Evolutionary conservation across 2,797 vertebrate species (phyloP), one percentile per base, ranked within the genome.

Genomic region (Diceros bicornis): DNA sequence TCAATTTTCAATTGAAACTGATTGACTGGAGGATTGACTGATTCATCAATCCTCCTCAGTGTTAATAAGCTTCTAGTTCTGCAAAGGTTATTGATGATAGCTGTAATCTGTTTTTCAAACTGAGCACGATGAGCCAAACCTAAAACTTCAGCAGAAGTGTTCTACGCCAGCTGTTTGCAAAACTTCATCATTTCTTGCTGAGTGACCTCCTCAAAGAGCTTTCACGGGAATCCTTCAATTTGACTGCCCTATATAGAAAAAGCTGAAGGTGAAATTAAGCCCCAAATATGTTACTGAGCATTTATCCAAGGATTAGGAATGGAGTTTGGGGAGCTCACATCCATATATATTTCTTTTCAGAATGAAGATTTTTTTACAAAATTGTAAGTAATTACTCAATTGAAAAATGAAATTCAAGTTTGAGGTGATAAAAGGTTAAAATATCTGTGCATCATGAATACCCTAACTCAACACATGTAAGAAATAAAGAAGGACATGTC

Each of bases 81-180:
- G 47, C 93, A 92, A 82, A 97, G 62, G 86, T 50, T 94, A 92
- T 0, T 84, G 66, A 83, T 1, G 37, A 77, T 61, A 66, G 61
- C 82, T 77, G 29, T 95, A 85, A 95, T 29, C 91, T 0, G 6
- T 75, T 75, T 89, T 97, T 91, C 59, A 97, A 94, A 97, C 81
- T 47, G 55, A 87, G 66, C 69, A 64, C 4, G 75, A 25, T 25
- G 34, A 85, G 20, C 47, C 32, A 61, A 84, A 57, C 50, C 85
- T 79, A 20, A 57, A 94, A 66, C 72, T 87, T 92, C 10, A 50
- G 32, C 44, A 44, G 27, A 91, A 94, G 57, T 41, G n/a, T 77
- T 88, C 83, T 62, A 12, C 0, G 2, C 23, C 25, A 71, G 69
- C 52, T 90, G 23, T 68, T 71, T 52, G 88, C 77, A 66, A 91